Evolutionary conservation across 2,888 invertebrate genomes (phyloP).

Genomic region (Cosmia trapezina): DNA sequence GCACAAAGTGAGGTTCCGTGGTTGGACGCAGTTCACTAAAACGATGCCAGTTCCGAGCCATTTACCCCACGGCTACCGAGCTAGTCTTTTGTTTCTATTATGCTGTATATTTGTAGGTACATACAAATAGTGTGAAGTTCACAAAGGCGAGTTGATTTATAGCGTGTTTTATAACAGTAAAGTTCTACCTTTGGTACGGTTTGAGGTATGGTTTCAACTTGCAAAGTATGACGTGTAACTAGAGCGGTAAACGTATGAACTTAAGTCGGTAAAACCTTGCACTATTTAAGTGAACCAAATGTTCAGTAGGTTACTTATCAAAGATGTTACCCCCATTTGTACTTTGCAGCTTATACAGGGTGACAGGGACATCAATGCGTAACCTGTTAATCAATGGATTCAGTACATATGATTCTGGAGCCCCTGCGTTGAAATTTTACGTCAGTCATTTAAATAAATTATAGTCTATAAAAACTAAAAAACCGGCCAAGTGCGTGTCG

Average conservation of each 20-base stretch:
- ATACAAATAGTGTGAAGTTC: conserved; percentile 50
- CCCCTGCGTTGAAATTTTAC: too few relatives aligned
- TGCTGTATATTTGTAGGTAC: conserved; percentile 38
- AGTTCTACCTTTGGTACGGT: conserved; percentile 35
- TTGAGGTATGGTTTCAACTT: conserved; percentile 16
- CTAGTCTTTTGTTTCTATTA: conserved; percentile 71
- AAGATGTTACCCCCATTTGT: not conserved
- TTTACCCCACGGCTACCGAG: conserved; percentile 71
- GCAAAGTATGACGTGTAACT: not conserved
- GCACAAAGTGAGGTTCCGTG: conserved; percentile 50
- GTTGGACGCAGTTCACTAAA: conserved; percentile 68
- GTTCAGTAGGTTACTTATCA: not conserved
- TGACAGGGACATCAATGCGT: too few relatives aligned
- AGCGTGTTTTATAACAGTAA: conserved; percentile 34
- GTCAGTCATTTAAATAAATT: too few relatives aligned
- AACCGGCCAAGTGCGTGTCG: too few relatives aligned
- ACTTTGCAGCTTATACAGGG: not conserved
- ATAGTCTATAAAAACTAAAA: too few relatives aligned
- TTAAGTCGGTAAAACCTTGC: not conserved
- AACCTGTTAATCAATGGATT: too few relatives aligned
- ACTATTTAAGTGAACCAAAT: not conserved
- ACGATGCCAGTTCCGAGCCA: conserved; percentile 73
- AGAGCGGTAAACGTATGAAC: not conserved
- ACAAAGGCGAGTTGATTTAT: conserved; percentile 55
- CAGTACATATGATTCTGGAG: too few relatives aligned